Evolutionary conservation across 2,888 invertebrate genomes (phyloP).

Genomic region (Lochmaea crataegi): DNA sequence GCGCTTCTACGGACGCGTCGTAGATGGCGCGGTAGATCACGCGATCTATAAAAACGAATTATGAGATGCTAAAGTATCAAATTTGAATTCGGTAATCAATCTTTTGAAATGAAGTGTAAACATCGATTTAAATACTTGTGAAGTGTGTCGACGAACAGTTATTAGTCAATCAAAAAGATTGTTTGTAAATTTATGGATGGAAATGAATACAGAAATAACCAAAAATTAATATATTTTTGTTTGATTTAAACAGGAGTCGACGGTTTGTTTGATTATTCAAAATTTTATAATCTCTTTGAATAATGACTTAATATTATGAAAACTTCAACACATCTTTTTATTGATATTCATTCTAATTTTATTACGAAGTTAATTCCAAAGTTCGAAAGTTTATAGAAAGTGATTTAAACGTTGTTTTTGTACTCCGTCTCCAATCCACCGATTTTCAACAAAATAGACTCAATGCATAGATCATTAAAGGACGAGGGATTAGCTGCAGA

Average conservation of each 20-base stretch:
- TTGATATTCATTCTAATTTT: too few relatives aligned
- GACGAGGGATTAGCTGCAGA: too few relatives aligned
- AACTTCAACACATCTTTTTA: background rate
- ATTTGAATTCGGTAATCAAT: conserved; percentile 23
- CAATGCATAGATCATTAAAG: too few relatives aligned
- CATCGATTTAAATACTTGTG: conserved; percentile 23
- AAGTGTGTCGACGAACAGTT: conserved; percentile 34
- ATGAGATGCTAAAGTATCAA: conserved; percentile 20
- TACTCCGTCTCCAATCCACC: too few relatives aligned
- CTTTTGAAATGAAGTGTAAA: conserved; percentile 32
- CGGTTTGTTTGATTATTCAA: conserved; percentile 24
- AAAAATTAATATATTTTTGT: conserved; percentile 11
- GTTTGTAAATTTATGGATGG: conserved; percentile 25
- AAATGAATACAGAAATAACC: conserved; percentile 5
- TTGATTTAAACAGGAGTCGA: conserved; percentile 9
- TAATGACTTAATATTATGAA: conserved; percentile 3
- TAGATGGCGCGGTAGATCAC: conserved; percentile 1
- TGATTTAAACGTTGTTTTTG: too few relatives aligned
- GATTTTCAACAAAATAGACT: too few relatives aligned
- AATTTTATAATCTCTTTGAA: conserved; percentile 18
- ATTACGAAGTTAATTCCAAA: too few relatives aligned
- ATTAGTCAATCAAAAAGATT: conserved; percentile 32
- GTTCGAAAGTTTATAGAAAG: too few relatives aligned
- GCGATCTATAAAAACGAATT: background rate
- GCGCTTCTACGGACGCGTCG: background rate